Evolutionary conservation across 2,113 vertebrate genomes (phyloP).

Genomic region (Festucalex cinctus): DNA sequence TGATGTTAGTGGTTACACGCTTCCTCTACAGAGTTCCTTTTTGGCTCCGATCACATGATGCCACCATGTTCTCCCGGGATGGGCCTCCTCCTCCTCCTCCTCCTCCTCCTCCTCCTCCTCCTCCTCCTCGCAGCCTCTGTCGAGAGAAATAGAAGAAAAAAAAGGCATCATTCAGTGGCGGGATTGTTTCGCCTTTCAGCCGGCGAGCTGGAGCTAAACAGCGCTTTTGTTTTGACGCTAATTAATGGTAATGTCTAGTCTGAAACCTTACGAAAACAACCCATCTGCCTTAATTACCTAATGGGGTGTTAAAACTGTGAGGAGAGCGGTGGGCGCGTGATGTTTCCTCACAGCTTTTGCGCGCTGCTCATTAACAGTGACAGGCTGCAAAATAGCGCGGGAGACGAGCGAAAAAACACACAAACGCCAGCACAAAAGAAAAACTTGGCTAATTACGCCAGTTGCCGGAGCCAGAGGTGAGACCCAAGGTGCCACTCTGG

Average conservation of each 20-base stretch:
- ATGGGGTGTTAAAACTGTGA: slow-evolving; percentile 54
- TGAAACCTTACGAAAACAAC: slow-evolving; percentile 62
- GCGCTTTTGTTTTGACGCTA: slow-evolving; percentile 56
- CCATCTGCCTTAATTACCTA: slow-evolving; percentile 65
- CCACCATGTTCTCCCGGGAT: slow-evolving; percentile 25
- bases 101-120: slow-evolving; percentile 10
- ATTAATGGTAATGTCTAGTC: slow-evolving; percentile 64
- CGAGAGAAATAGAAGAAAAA: slow-evolving; percentile 20
- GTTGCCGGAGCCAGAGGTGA: slow-evolving; percentile 52
- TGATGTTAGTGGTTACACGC: slow-evolving; percentile 44
- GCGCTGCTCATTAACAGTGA: slow-evolving; percentile 61
- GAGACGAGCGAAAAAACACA: slow-evolving; percentile 44
- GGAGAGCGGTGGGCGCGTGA: slow-evolving; percentile 48
- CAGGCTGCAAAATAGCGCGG: slow-evolving; percentile 46
- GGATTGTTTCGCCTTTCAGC: slow-evolving; percentile 48
- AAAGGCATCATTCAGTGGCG: background rate
- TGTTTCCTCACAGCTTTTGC: slow-evolving; percentile 43
- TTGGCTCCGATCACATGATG: slow-evolving; percentile 58
- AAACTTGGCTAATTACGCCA: slow-evolving; percentile 64
- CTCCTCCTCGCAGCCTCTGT: slow-evolving; percentile 19
- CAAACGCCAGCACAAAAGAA: slow-evolving; percentile 40
- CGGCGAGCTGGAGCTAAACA: slow-evolving; percentile 47
- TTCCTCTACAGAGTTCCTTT: slow-evolving; percentile 31
- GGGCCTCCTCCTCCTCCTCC: slow-evolving; percentile 22
- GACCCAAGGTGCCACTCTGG: slow-evolving; percentile 44